Percentiles rank a stretch among this genome's conserved stretches.
Conservation (phyloP, 1,140 invertebrate genomes). For the Panagrolaimus sp. region DNA sequence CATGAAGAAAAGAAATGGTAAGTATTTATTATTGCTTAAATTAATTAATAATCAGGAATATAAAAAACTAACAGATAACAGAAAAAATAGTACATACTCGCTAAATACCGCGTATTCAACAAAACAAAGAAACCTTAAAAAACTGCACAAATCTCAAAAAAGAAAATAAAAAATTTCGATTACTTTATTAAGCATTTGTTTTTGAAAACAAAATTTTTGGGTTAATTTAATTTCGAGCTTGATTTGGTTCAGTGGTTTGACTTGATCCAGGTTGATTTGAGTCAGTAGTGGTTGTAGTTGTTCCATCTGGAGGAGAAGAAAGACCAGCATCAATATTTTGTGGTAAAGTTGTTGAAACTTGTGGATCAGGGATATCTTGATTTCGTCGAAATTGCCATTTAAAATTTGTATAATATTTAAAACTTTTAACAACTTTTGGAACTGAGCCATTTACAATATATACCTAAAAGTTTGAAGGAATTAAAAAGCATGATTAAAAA, state of each 20-base stretch:
- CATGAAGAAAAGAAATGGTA: slow-evolving; percentile 48
- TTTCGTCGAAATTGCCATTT: slow-evolving; percentile 35
- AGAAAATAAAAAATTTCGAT: too few species aligned
- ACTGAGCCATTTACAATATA: slow-evolving; percentile 28
- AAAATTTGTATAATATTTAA: slow-evolving; percentile 29
- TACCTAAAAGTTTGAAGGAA: slow-evolving; percentile 20
- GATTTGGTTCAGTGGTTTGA: not conserved
- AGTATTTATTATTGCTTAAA: slow-evolving; percentile 16
- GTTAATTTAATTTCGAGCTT: not conserved
- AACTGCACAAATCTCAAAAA: not conserved
- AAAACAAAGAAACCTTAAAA: not conserved
- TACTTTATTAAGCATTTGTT: too few species aligned
- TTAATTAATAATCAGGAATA: too few species aligned
- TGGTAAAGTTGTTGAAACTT: not conserved
- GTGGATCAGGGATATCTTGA: not conserved
- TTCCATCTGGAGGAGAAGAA: not conserved
- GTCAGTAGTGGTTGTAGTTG: not conserved
- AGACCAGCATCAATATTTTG: not conserved
- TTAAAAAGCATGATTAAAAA: not conserved
- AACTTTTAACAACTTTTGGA: slow-evolving; percentile 27
- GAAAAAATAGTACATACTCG: not conserved
- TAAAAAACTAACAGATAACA: slow-evolving; percentile 3
- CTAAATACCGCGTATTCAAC: slow-evolving; percentile 6
- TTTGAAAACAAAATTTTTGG: not conserved
- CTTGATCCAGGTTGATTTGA: not conserved